Evolutionary conservation across 2,113 vertebrate species (phyloP).

Genomic region (Martes martes): DNA sequence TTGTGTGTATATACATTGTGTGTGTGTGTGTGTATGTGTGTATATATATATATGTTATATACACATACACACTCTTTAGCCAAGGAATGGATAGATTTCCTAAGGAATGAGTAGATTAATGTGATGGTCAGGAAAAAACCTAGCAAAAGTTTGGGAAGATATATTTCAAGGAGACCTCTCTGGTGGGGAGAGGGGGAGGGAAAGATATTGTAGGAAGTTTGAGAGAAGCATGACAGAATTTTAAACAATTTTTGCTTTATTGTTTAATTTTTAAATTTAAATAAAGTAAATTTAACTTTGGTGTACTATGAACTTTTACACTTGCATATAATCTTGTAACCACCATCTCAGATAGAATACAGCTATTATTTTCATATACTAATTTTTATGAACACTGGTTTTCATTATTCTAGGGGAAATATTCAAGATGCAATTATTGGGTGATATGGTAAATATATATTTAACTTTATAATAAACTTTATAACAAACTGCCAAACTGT

Average conservation of each 20-base stretch:
- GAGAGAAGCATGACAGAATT: background rate
- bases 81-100: background rate
- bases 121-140: background rate
- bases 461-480: background rate
- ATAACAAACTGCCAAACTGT: background rate
- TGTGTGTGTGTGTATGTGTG: too few relatives aligned
- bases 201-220: background rate
- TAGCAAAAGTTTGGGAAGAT: background rate
- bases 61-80: background rate
- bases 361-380: background rate
- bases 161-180: background rate
- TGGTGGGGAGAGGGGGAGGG: background rate
- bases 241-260: background rate
- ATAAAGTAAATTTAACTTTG: background rate
- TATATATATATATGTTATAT: too few relatives aligned
- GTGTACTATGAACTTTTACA: background rate
- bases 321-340: background rate
- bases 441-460: background rate
- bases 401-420: background rate
- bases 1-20: too few relatives aligned
- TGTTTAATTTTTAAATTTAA: background rate
- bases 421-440: background rate
- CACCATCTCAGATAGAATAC: background rate
- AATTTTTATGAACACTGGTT: background rate
- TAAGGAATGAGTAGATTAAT: conserved; percentile 2